These are phyloP conservation scores for Chiroxiphia lanceolata DNA, from an alignment of 2,797 vertebrate species.

Conservation along the genomic window DNA sequence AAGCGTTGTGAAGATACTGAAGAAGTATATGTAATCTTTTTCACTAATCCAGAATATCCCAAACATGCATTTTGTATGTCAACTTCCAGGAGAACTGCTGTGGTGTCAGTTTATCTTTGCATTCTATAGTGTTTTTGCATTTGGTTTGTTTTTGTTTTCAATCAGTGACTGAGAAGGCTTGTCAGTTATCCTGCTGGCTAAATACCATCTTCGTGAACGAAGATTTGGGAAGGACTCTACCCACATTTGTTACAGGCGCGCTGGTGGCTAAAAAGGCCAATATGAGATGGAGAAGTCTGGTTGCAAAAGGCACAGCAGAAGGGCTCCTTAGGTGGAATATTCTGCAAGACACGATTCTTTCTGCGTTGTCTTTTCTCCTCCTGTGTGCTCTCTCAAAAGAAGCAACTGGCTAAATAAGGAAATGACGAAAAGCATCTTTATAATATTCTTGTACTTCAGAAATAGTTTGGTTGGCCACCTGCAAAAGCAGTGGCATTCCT, in stretches of 20 bases:
- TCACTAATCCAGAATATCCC: neutral
- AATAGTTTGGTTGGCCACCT: neutral
- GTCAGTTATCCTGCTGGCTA: neutral
- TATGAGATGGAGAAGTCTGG: too few relatives aligned
- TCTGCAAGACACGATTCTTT: too few relatives aligned
- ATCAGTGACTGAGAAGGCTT: neutral
- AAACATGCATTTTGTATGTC: neutral
- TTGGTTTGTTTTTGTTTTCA: neutral
- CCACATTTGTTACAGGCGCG: too few relatives aligned
- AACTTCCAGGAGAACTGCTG: neutral
- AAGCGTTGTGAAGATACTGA: neutral
- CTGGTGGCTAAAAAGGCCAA: too few relatives aligned
- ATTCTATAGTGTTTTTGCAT: neutral
- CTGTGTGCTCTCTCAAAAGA: too few relatives aligned
- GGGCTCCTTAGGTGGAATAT: too few relatives aligned
- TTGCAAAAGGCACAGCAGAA: too few relatives aligned
- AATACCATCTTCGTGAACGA: neutral
- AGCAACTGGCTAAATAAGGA: neutral
- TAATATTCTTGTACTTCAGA: neutral
- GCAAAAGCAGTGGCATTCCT: neutral
- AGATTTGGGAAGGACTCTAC: too few relatives aligned
- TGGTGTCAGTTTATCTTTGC: neutral
- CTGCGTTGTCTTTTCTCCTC: too few relatives aligned
- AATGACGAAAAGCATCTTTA: neutral
- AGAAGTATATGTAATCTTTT: neutral